Base-by-base conservation (phyloP, 2,888 invertebrate genomes). In the Drosophila formosana region DNA sequence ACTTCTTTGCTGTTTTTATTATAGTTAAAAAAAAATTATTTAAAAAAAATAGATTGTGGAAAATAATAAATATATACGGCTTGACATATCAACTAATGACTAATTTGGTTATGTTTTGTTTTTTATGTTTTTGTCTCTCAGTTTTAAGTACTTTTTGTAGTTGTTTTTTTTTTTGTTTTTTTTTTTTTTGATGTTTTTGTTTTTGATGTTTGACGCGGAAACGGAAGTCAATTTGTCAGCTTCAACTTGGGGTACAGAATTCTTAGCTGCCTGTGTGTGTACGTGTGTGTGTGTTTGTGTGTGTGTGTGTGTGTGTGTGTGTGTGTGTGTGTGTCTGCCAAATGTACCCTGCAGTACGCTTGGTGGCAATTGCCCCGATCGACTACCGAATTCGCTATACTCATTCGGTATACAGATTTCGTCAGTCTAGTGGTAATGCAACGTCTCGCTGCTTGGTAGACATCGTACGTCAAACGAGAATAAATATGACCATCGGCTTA, bases 211-310 rank as follows among this genome's bases (percentile, higher is more conserved):
- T 56, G 45, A 64, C 64, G 72, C 88, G 83, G 88, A 84, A 84
- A 84, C 83, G 83, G 83, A 88, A 85, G 80, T 86, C 78, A 84
- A 80, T 88, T 85, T 80, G 83, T 80, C 86, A 84, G 88, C 80
- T 78, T 80, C 86, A 84, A 86, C 80, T 78, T 82, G 52, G 71
- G 62, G 50, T 57, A 56, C 13, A 55, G 47, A 75, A 62, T 66
- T 73, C 55, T 70, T 65, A 61, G 32, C 50, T 47, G 66, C 49
- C 2, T 47, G 3, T 6, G 37, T 32, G 34, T 41, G n/a, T 46
- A 56, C 69, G 52, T 67, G 11, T 57, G 61, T 34, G 56, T 47
- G 64, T 51, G 52, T 56, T 39, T 41, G n/a, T 46, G 58, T 72
- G 52, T 67, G 11, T 57, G 61, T 34, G 56, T 47, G 64, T 51